phyloP scores from a whole-genome alignment of 37 sponge, comb jelly and placozoan species.

The Spongilla lacustris region DNA sequence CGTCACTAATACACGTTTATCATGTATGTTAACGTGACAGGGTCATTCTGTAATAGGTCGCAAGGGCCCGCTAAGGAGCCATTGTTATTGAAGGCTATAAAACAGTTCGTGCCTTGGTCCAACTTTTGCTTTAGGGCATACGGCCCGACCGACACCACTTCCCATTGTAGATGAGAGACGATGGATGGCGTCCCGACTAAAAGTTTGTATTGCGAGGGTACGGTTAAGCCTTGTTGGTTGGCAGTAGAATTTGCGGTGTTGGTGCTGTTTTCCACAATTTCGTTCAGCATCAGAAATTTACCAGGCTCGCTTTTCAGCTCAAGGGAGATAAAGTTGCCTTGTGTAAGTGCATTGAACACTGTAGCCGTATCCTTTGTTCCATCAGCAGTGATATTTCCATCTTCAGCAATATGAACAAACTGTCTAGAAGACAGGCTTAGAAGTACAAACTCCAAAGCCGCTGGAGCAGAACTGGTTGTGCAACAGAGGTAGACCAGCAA shows the following conservation, averaged over 20 bases:
- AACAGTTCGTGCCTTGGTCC: background rate
- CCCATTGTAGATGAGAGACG: background rate
- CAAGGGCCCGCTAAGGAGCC: background rate
- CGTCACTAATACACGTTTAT: background rate
- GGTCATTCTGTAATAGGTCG: background rate
- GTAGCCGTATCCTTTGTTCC: background rate
- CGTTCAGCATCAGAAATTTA: background rate
- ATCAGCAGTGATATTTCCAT: background rate
- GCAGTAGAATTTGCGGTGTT: background rate
- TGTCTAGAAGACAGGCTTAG: background rate
- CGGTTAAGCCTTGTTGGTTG: background rate
- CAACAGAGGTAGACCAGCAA: too few relatives aligned
- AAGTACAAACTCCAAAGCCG: background rate
- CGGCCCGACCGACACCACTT: background rate
- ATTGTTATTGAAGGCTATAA: background rate
- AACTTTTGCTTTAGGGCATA: background rate
- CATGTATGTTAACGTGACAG: background rate
- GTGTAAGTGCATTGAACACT: background rate
- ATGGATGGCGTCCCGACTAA: background rate
- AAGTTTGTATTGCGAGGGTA: background rate
- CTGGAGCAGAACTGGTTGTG: too few relatives aligned
- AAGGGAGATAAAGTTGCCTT: background rate
- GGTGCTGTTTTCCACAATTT: background rate
- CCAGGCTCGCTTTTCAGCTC: background rate
- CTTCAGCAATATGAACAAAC: background rate